Percentiles rank a stretch among this genome's conserved stretches.
These are phyloP conservation scores for Mormyrus iriodes DNA, from an alignment of 2,113 vertebrate genomes.

Conservation along the genomic window DNA sequence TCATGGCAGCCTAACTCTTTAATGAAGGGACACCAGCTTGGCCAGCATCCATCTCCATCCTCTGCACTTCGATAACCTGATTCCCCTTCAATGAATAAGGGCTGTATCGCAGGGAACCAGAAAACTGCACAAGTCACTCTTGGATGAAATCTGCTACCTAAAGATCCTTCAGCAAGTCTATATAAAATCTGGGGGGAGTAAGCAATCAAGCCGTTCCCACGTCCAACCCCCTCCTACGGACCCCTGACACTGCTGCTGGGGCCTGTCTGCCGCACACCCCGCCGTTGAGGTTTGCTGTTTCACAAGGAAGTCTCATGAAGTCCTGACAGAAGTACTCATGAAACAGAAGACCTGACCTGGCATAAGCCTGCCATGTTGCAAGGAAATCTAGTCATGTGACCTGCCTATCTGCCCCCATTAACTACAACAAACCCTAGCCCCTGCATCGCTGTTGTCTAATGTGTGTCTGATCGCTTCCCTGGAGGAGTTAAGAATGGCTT, in stretches of 20 bases:
- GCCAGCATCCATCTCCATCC: neutral
- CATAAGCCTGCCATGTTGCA: constrained; percentile 34
- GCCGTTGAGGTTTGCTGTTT: constrained; percentile 34
- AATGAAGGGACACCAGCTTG: neutral
- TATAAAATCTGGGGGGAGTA: neutral
- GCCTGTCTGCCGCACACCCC: constrained; percentile 34
- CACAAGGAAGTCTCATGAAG: constrained; percentile 44
- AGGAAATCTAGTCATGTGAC: constrained; percentile 46
- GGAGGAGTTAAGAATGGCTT: neutral
- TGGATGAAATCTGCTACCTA: neutral
- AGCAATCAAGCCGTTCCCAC: neutral
- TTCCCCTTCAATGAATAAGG: neutral
- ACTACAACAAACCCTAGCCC: neutral
- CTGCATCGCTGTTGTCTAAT: neutral
- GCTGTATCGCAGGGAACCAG: neutral
- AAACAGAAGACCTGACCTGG: constrained; percentile 44
- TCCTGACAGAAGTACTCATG: constrained; percentile 44
- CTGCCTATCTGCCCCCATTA: constrained; percentile 21
- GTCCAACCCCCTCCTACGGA: neutral
- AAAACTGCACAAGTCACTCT: neutral
- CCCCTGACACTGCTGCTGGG: constrained; percentile 42
- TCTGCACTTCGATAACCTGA: neutral
- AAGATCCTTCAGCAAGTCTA: neutral
- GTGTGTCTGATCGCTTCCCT: neutral
- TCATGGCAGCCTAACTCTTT: neutral